Base-by-base conservation (phyloP, 2,888 invertebrate species). In the Torymus aiolomorphi region DNA sequence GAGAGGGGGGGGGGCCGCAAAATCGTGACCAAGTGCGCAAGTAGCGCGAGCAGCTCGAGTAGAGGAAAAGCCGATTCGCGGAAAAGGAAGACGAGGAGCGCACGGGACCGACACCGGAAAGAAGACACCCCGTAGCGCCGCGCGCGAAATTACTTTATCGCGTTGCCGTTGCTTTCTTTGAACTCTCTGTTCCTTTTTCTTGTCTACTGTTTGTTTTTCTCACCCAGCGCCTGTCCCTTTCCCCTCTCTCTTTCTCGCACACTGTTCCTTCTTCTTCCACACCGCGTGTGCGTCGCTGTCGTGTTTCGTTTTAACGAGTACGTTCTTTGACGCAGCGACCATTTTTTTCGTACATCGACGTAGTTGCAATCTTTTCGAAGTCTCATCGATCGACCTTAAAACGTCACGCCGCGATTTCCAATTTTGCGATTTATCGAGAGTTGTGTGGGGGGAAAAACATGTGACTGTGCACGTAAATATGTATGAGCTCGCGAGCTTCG, bases 1-100 rank as follows among this genome's bases (percentile, higher is more conserved):
- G 31, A 65, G 65, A 57, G n/a, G n/a, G n/a, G n/a, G n/a, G n/a
- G n/a, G n/a, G n/a, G n/a, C n/a, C n/a, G n/a, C n/a, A n/a, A n/a
- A 88, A 86, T 88, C 89, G 89, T 89, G 89, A 88, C 88, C 87
- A 88, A 89, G 89, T 88, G 87, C 84, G 82, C 84, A 16, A 18
- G 42, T 57, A 52, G 24, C 49, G 18, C 49, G 56, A 16, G 31
- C 10, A 42, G n/a, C 42, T 63, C 14, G 56, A 51, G 49, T 61
- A 70, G 73, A 2, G 73, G 74, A 74, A 78, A 74, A 49, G 18
- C 78, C 66, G 66, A 65, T 65, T 59, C 78, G 61, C 5, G 52
- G 71, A 77, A 77, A 65, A 10, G 56, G 42, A 56, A 65, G 56
- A 74, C 18, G 61, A 57, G 2, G 31, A 31, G 31, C 31, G 31